Conservation (phyloP, 2,113 vertebrate species). For the Osmerus mordax region DNA sequence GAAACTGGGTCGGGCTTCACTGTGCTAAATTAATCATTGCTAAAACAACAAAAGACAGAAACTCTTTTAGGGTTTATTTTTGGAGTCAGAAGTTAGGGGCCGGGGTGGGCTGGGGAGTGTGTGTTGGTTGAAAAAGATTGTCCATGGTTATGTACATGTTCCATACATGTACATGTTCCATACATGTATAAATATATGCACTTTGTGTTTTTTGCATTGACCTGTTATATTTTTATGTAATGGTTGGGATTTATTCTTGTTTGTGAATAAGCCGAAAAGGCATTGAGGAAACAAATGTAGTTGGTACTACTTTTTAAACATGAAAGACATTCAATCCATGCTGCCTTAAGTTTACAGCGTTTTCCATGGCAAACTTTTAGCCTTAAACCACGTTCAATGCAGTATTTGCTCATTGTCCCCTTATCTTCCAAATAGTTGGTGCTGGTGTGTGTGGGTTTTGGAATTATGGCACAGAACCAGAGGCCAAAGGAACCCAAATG, state of each 20-base stretch:
- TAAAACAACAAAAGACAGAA: conserved; percentile 45
- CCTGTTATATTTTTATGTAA: conserved; percentile 61
- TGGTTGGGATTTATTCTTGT: conserved; percentile 39
- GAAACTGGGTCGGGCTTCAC: conserved; percentile 81
- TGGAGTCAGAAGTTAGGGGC: conserved; percentile 34
- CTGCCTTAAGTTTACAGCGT: conserved; percentile 92
- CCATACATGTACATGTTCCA: conserved; percentile 40
- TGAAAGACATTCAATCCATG: conserved; percentile 76
- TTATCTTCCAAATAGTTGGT: conserved; percentile 48
- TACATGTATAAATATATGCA: conserved; percentile 44
- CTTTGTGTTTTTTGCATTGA: conserved; percentile 37
- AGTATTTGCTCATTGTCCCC: conserved; percentile 50
- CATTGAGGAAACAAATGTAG: conserved; percentile 41
- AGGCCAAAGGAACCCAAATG: background rate
- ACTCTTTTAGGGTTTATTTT: conserved; percentile 38
- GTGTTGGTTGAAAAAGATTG: conserved; percentile 18
- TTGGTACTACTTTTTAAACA: conserved; percentile 53
- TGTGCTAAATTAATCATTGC: conserved; percentile 76
- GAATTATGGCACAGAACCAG: conserved; percentile 28
- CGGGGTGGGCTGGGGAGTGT: conserved; percentile 34
- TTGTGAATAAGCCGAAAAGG: conserved; percentile 1
- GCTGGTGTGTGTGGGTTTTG: conserved; percentile 52
- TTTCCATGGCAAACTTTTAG: conserved; percentile 85
- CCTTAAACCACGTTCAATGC: conserved; percentile 85
- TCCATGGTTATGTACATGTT: conserved; percentile 39